Base-by-base conservation (phyloP, 2,888 invertebrate species). In the Nomada ferruginata region DNA sequence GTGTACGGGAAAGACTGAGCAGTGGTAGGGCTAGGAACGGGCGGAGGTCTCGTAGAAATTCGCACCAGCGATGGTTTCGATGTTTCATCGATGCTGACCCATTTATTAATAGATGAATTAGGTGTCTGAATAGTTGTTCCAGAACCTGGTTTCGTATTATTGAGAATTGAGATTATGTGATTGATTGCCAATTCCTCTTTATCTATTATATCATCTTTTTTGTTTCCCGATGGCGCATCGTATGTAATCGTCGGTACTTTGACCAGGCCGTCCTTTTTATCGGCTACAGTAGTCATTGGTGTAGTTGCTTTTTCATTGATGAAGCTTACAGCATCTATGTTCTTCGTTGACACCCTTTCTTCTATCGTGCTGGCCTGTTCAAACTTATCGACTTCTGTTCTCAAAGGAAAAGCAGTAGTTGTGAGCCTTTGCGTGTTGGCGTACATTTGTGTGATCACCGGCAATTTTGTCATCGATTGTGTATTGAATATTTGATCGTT, bases 151-250 rank as follows among this genome's bases (percentile, higher is more conserved):
- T 90, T 90, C 5, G 93, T 94, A 23, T 94, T 92, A 63, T 94
- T 94, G 20, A 94, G 86, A 65, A 94, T 93, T 0, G 94, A 94
- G 47, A 94, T 92, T 15, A 94, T 94, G 55, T 94, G 94, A 84
- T 94, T 94, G 59, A 94, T 94, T 3, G 94, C 93, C 73, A 94
- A 90, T 84, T 94, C 90, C 84, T 94, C 91, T 70, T 92, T 89
- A 75, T 93, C 91, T 71, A 92, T 71, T 63, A 91, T 85, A 79
- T 93, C 91, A 81, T 93, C 81, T 76, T 92, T 93, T 76, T 93
- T 92, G 57, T 92, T 93, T 4, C 92, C 92, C 0, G 90, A 90
- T 15, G 91, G 90, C 0, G 83, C 86, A 44, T 92, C 91, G 29
- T 92, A 91, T 10, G 91, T 92, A 15, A 94, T 92, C 0, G 94